Evolutionary conservation across 2,888 invertebrate genomes (phyloP), one percentile per base, ranked within the genome.

Genomic region (Temnothorax ravouxi): DNA sequence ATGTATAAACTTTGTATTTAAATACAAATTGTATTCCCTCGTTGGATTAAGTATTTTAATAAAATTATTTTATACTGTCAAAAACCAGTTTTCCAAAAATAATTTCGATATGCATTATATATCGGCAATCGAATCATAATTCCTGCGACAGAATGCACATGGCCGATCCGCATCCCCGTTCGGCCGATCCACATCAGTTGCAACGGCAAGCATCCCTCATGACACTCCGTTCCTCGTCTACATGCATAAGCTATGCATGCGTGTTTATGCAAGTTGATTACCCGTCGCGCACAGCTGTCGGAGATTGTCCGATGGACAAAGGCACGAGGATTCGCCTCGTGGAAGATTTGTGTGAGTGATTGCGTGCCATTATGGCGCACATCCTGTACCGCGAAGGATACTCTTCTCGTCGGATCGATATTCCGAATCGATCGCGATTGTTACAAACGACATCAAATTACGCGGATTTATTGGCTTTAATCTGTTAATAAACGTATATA

Each of bases 191-290:
- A 80, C 71, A 80, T 80, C 79, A 59, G 79, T 80, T 80, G 71
- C 79, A 80, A 80, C 71, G 71, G 47, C 18, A 44, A 38, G 44
- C 79, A 80, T 80, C 50, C 79, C 79, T 80, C 79, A 80, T 69
- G 79, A 44, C 54, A 56, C 56, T 66, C 66, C 66, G 25, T 41
- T n/a, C n/a, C 66, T 54, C 29, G 54, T 56, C 67, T 67, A 67
- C 56, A 15, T 44, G 29, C 77, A 56, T 77, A 67, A 21, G 54
- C 77, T 77, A 77, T 77, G 67, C 67, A 67, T 44, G 59, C 79
- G 79, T 80, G 79, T 80, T 80, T 80, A 80, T 80, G 79, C 79
- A 80, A 71, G 71, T 80, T 80, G 79, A 80, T 80, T 80, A 80
- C 79, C 71, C 59, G 79, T 80, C 79, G 59, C 47, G 71, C 71